phyloP scores from a whole-genome alignment of 2,888 invertebrate species.

The Psylliodes chrysocephalus region DNA sequence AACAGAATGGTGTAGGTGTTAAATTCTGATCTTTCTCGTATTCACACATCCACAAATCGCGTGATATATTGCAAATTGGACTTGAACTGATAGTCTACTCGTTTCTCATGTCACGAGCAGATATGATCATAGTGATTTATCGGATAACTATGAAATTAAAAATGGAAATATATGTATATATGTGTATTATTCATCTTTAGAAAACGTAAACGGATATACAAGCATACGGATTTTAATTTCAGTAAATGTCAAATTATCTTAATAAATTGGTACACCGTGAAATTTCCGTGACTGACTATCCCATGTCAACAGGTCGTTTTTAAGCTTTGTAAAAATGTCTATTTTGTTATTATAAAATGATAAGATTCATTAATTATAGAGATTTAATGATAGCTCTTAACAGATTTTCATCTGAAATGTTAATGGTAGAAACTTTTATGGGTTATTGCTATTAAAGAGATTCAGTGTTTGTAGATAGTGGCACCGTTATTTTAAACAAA shows the following conservation, averaged over 20 bases:
- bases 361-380: too few species aligned
- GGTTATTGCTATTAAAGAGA: too few species aligned
- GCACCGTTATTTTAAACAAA: too few species aligned
- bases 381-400: too few species aligned
- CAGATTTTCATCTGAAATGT: too few species aligned
- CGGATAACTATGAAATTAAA: background rate
- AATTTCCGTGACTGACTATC: background rate
- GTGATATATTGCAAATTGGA: conserved; percentile 44
- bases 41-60: conserved; percentile 13
- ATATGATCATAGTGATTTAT: background rate
- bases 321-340: background rate
- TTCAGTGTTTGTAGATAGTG: too few species aligned
- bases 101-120: conserved; percentile 14
- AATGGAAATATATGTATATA: background rate
- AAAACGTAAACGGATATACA: background rate
- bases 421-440: too few species aligned
- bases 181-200: background rate
- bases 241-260: background rate
- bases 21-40: background rate
- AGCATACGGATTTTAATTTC: background rate
- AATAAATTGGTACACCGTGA: background rate
- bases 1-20: conserved; percentile 11
- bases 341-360: too few species aligned
- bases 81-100: conserved; percentile 26
- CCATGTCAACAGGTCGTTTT: background rate